A percentile compares a stretch with the other conserved stretches of the same genome.
These are phyloP conservation scores for Leptopilina boulardi DNA, from an alignment of 1,140 invertebrate species.

Conservation along the genomic window DNA sequence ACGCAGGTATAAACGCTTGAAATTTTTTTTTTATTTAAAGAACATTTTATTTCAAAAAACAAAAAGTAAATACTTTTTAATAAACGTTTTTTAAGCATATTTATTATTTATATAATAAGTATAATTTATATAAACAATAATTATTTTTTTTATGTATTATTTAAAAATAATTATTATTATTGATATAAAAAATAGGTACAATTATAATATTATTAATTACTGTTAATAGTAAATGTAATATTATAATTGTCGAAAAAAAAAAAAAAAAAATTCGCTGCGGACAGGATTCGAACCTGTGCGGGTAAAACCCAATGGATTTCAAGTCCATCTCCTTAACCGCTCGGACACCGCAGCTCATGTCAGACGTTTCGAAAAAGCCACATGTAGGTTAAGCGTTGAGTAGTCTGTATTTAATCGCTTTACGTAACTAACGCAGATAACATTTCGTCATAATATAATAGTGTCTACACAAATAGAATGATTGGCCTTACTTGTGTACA, in stretches of 20 bases:
- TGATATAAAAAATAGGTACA: neutral
- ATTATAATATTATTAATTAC: neutral
- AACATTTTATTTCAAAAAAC: no score
- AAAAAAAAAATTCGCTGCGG: slow-evolving; percentile 36
- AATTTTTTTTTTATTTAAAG: no score
- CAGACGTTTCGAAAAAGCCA: neutral
- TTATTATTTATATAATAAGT: no score
- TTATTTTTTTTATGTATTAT: no score
- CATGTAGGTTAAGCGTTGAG: neutral
- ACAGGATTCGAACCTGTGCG: slow-evolving; percentile 86
- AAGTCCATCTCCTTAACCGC: slow-evolving; percentile 84
- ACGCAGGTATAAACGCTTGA: no score
- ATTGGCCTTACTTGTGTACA: neutral
- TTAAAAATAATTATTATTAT: no score
- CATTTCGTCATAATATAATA: neutral
- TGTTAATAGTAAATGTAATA: neutral
- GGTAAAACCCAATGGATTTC: slow-evolving; percentile 85
- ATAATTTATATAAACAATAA: no score
- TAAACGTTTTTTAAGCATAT: no score
- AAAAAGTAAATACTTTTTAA: no score
- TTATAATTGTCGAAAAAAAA: neutral
- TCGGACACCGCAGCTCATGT: slow-evolving; percentile 75
- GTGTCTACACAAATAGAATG: neutral
- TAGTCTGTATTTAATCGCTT: neutral
- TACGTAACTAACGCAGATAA: neutral